Percentiles rank a stretch among this genome's conserved stretches.
Evolutionary conservation across 2,888 invertebrate genomes (phyloP).

Genomic region (Atethmia centrago): DNA sequence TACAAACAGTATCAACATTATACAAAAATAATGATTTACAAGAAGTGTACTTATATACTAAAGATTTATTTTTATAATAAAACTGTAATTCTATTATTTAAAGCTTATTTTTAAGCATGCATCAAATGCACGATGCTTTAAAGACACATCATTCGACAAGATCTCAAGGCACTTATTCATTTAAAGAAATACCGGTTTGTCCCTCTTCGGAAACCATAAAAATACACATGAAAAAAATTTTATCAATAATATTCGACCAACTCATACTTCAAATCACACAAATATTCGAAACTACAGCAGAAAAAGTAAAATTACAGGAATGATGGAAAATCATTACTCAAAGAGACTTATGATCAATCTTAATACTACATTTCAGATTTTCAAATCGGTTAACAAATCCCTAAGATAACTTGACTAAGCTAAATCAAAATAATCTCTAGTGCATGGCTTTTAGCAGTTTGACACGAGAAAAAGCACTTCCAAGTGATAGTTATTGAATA

Average conservation of each 20-base stretch:
- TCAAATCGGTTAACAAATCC: background rate
- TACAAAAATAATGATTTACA: constrained; percentile 60
- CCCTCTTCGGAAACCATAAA: background rate
- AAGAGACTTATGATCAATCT: constrained; percentile 23
- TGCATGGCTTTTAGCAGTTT: constrained; percentile 1
- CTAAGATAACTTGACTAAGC: background rate
- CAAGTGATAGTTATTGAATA: background rate
- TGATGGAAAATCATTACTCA: constrained; percentile 44
- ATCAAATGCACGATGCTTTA: constrained; percentile 54
- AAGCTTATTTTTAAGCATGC: constrained; percentile 60
- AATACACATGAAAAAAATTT: background rate
- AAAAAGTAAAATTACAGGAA: constrained; percentile 52
- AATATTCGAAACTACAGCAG: constrained; percentile 19
- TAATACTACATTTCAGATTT: constrained; percentile 27
- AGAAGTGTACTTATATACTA: constrained; percentile 38
- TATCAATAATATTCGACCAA: constrained; percentile 26
- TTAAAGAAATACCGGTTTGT: background rate
- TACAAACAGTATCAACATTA: constrained; percentile 57
- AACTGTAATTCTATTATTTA: constrained; percentile 52
- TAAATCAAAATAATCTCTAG: constrained; percentile 40
- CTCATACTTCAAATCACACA: background rate
- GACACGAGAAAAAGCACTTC: background rate
- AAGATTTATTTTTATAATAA: constrained; percentile 30
- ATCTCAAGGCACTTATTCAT: constrained; percentile 51
- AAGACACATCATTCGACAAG: constrained; percentile 48